phyloP scores from a whole-genome alignment of 2,797 vertebrate species.

The Ispidina picta region DNA sequence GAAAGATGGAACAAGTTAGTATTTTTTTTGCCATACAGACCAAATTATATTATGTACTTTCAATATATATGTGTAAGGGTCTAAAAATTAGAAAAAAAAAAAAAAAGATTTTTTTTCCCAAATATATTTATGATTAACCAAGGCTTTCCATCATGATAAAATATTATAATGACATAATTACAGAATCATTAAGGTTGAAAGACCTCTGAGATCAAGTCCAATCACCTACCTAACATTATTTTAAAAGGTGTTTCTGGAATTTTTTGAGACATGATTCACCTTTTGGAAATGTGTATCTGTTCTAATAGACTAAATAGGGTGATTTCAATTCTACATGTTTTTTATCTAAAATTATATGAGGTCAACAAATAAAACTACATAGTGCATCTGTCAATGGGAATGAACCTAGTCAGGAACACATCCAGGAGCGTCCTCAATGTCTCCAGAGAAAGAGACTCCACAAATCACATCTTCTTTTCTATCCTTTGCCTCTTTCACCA shows the following conservation, averaged over 20 bases:
- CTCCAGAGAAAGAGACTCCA: too few species aligned
- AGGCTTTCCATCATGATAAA: neutral
- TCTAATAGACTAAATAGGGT: neutral
- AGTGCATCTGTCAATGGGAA: neutral
- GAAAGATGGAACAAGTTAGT: neutral
- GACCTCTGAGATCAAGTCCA: too few species aligned
- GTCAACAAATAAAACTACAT: neutral
- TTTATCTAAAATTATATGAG: neutral
- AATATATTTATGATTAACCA: neutral
- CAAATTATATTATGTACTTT: neutral
- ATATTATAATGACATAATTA: too few species aligned
- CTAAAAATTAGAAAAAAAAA: neutral
- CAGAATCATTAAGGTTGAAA: too few species aligned
- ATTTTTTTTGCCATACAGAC: neutral
- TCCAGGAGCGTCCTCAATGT: too few species aligned
- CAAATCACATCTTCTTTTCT: neutral
- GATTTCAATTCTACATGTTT: neutral
- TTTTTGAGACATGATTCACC: neutral
- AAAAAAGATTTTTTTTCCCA: neutral
- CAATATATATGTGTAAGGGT: neutral
- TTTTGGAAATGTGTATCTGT: neutral
- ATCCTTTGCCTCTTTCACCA: neutral
- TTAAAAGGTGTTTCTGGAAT: neutral
- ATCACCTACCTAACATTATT: too few species aligned
- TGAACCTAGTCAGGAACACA: neutral